Percentiles rank a stretch among this genome's conserved stretches.
Conservation (phyloP, 2,888 invertebrate genomes). For the Fragum fragum region DNA sequence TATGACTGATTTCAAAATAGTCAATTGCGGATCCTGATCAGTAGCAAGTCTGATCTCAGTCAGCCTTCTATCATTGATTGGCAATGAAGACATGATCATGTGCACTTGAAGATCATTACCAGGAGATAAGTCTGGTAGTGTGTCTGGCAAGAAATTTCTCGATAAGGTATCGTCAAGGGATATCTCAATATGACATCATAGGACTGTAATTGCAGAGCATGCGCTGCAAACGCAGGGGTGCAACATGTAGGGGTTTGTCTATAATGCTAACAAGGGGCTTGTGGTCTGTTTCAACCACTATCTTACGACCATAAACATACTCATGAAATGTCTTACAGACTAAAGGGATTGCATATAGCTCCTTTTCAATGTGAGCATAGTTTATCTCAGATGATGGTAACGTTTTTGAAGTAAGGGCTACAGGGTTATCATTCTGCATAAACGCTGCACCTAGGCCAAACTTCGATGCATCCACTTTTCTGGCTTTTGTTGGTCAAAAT, state of each 20-base stretch:
- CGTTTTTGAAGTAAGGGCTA: slow-evolving; percentile 73
- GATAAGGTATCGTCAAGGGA: background rate
- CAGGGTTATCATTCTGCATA: slow-evolving; percentile 65
- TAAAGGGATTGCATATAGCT: slow-evolving; percentile 9
- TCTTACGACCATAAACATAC: slow-evolving; percentile 51
- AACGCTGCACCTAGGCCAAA: slow-evolving; percentile 11
- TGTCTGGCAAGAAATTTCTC: background rate
- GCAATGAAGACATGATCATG: slow-evolving; percentile 21
- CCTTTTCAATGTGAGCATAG: slow-evolving; percentile 72
- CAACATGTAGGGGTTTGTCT: background rate
- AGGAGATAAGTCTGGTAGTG: background rate
- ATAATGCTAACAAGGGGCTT: slow-evolving; percentile 45
- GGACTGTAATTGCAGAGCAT: background rate
- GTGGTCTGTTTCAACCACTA: slow-evolving; percentile 58
- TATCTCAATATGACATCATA: background rate
- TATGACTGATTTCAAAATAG: no score
- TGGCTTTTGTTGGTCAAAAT: slow-evolving; percentile 20
- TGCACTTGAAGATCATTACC: slow-evolving; percentile 32
- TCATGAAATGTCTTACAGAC: slow-evolving; percentile 9
- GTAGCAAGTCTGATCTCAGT: no score
- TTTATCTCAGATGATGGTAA: slow-evolving; percentile 62
- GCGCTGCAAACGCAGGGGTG: background rate
- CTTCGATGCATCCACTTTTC: slow-evolving; percentile 20
- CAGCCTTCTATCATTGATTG: slow-evolving; percentile 3
- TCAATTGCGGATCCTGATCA: no score